Evolutionary conservation across 2,888 invertebrate genomes (phyloP), one percentile per base, ranked within the genome.

Genomic region (Stenotaenia linearis): DNA sequence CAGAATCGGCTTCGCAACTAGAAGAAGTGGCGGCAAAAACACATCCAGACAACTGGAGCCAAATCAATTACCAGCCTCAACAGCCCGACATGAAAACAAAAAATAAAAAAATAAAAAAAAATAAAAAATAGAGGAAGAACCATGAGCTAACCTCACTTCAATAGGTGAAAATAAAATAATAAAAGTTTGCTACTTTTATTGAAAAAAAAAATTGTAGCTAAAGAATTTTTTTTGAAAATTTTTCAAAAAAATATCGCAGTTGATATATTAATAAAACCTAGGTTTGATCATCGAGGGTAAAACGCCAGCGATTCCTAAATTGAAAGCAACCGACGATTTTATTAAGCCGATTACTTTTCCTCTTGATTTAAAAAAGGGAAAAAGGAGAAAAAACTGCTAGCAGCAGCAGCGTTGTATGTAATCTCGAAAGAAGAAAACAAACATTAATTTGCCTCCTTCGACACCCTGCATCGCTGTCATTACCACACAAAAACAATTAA

Each of bases 1-100:
- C 74, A 69, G 79, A 75, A 79, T 79, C 74, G 75, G 79, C 74
- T 74, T 75, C 79, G 69, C 69, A 69, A 69, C 23, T 79, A 74
- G 79, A 75, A 79, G 79, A 75, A 79, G 79, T 12, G 75, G 74
- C 75, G 79, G 79, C 69, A 79, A 79, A 79, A 69, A 69, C 69
- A 79, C 79, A 79, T 79, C 79, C 79, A 79, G 79, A 79, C 79
- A 75, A 79, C 74, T 79, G 79, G 79, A 79, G 79, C 79, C 79
- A 79, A 79, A 79, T 79, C 79, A 79, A 79, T 79, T 79, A 79
- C 79, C 40, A 28, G 74, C 35, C 37, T 37, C 45, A 77, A 77
- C 28, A 37, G 50, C 40, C 28, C 28, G 74, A 35, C 78, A 37
- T 32, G 37, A 74, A 69, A 37, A 25, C 18, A 75, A 23, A 12